Conservation (phyloP, 2,888 invertebrate genomes). For the Leptodirus hochenwartii region DNA sequence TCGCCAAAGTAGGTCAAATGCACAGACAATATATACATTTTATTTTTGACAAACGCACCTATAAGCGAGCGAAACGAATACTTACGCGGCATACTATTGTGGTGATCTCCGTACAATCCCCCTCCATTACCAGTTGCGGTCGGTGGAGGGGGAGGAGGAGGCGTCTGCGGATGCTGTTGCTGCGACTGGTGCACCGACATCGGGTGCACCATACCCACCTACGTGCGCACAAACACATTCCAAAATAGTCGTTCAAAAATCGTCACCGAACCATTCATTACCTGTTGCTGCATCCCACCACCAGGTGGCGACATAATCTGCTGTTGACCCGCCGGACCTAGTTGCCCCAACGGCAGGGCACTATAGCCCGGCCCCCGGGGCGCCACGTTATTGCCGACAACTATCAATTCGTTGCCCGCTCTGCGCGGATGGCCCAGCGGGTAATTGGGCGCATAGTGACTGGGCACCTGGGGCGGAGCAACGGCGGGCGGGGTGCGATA, state of each 20-base stretch:
- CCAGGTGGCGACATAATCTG: conserved; percentile 21
- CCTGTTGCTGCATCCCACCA: no score
- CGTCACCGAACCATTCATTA: no score
- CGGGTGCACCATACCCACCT: conserved; percentile 75
- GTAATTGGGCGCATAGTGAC: conserved; percentile 91
- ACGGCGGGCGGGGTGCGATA: conserved; percentile 93
- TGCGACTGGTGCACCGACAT: conserved; percentile 28
- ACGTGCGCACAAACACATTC: neutral
- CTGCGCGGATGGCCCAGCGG: conserved; percentile 64
- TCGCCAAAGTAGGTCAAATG: no score
- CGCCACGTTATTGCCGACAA: conserved; percentile 12
- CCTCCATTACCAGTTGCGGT: conserved; percentile 26
- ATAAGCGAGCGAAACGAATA: no score
- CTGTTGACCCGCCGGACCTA: conserved; percentile 11
- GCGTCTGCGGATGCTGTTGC: conserved; percentile 32
- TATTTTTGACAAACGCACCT: conserved; percentile 18
- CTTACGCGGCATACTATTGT: conserved; percentile 71
- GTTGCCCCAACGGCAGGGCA: conserved; percentile 51
- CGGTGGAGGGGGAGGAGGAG: conserved; percentile 48
- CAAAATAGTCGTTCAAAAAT: conserved; percentile 25
- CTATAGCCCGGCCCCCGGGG: conserved; percentile 57
- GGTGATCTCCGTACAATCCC: conserved; percentile 28
- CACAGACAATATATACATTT: no score
- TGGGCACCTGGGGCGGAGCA: conserved; percentile 91
- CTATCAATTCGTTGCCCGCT: no score